Evolutionary conservation across 2,888 invertebrate genomes (phyloP).

Genomic region (Rugalucina vietnamica): DNA sequence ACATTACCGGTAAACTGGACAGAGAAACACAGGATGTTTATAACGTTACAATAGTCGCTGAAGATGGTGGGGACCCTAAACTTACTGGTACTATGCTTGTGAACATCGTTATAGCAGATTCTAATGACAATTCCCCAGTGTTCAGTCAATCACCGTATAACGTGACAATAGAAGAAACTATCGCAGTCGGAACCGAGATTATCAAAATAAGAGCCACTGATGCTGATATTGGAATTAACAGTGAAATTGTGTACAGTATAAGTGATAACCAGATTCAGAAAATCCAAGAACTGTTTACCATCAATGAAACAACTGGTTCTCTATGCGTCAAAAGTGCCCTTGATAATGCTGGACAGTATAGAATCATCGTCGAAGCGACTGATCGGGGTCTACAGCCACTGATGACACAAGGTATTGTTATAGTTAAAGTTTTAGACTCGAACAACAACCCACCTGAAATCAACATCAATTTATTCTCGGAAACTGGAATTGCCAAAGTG

Average conservation of each 20-base stretch:
- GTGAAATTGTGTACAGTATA: slow-evolving; percentile 84
- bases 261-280: slow-evolving; percentile 67
- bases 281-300: slow-evolving; percentile 68
- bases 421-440: slow-evolving; percentile 89
- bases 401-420: slow-evolving; percentile 72
- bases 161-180: slow-evolving; percentile 67
- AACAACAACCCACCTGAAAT: slow-evolving; percentile 96
- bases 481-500: slow-evolving; percentile 64
- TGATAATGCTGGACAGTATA: slow-evolving; percentile 64
- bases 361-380: slow-evolving; percentile 74
- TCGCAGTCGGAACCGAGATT: slow-evolving; percentile 57
- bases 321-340: slow-evolving; percentile 69
- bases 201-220: slow-evolving; percentile 91
- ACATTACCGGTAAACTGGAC: slow-evolving; percentile 67
- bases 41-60: slow-evolving; percentile 66
- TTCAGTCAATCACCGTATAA: slow-evolving; percentile 63
- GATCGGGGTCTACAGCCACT: slow-evolving; percentile 75
- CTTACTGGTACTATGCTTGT: slow-evolving; percentile 64
- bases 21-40: slow-evolving; percentile 68
- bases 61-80: slow-evolving; percentile 68
- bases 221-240: slow-evolving; percentile 92
- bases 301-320: slow-evolving; percentile 71
- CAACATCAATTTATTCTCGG: slow-evolving; percentile 72
- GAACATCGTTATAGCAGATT: slow-evolving; percentile 64
- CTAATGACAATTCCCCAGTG: slow-evolving; percentile 71